These are phyloP conservation scores for Phenacoccus solenopsis DNA, from an alignment of 1,140 invertebrate species.

Conservation along the genomic window DNA sequence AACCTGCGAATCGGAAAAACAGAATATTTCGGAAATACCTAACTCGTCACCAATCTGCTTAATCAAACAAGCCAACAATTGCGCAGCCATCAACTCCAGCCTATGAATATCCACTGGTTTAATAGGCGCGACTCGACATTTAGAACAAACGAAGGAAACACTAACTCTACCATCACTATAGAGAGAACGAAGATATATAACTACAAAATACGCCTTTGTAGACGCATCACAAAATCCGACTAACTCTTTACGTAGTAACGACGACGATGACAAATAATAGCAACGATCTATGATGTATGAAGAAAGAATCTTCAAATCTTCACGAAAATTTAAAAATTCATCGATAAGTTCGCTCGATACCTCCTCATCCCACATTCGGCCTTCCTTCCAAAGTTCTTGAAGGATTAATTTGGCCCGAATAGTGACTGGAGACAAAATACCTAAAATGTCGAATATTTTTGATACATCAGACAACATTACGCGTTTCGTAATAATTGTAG, in stretches of 20 bases:
- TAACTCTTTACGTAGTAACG: neutral
- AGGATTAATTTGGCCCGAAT: slow-evolving; percentile 29
- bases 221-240: slow-evolving; percentile 22
- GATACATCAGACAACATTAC: slow-evolving; percentile 22
- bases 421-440: slow-evolving; percentile 26
- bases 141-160: slow-evolving; percentile 28
- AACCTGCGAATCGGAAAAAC: slow-evolving; percentile 26
- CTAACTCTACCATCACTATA: neutral
- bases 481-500: slow-evolving; percentile 17
- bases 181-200: slow-evolving; percentile 15
- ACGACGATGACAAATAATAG: neutral
- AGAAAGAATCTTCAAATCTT: neutral
- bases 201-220: slow-evolving; percentile 16
- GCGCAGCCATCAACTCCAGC: slow-evolving; percentile 33
- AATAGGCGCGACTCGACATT: slow-evolving; percentile 31
- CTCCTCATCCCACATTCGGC: slow-evolving; percentile 27
- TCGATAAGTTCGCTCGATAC: slow-evolving; percentile 20
- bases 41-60: neutral
- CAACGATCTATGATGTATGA: neutral
- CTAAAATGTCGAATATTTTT: slow-evolving; percentile 29
- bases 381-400: slow-evolving; percentile 26
- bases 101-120: slow-evolving; percentile 31
- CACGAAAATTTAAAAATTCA: neutral
- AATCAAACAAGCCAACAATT: slow-evolving; percentile 26
- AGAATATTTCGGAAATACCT: slow-evolving; percentile 8